A percentile compares a stretch with the other conserved stretches of the same genome.
Evolutionary conservation across 2,888 invertebrate species (phyloP).

Genomic region (Cosmia pyralina): DNA sequence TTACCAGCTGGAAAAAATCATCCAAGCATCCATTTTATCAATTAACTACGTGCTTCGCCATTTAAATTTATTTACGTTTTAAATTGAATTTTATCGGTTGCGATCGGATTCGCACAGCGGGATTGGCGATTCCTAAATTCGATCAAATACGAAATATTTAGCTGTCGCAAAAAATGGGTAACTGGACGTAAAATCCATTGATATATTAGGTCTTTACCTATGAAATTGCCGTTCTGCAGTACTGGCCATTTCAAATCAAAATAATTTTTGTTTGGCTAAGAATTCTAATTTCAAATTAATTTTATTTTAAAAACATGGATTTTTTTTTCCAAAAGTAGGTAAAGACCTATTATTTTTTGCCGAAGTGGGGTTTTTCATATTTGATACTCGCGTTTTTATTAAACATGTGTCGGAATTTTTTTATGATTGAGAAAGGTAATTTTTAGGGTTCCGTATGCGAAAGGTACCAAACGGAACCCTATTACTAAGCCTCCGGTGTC

Average conservation of each 20-base stretch:
- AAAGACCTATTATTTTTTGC: no score
- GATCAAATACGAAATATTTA: slow-evolving; percentile 4
- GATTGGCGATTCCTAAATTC: slow-evolving; percentile 13
- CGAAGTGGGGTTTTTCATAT: neutral
- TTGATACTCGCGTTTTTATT: neutral
- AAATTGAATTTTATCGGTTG: slow-evolving; percentile 19
- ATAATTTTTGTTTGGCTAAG: no score
- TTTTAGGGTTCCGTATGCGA: no score
- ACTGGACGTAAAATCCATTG: slow-evolving; percentile 2
- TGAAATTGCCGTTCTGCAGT: no score
- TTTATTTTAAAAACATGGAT: no score
- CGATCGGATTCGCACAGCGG: slow-evolving; percentile 38
- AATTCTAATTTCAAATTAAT: no score
- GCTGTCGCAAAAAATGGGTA: slow-evolving; percentile 4
- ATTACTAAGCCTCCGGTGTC: no score
- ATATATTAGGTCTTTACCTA: no score
- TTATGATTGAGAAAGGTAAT: no score
- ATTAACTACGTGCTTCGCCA: slow-evolving; percentile 10
- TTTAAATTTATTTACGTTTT: slow-evolving; percentile 35
- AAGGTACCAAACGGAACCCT: no score
- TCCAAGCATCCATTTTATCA: neutral
- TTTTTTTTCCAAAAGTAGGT: no score
- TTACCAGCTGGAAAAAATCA: slow-evolving; percentile 14
- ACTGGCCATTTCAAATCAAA: no score
- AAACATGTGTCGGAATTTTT: neutral